A percentile compares a stretch with the other conserved stretches of the same genome.
Evolutionary conservation across 2,113 vertebrate species (phyloP).

Genomic region (Amphilophus citrinellus): DNA sequence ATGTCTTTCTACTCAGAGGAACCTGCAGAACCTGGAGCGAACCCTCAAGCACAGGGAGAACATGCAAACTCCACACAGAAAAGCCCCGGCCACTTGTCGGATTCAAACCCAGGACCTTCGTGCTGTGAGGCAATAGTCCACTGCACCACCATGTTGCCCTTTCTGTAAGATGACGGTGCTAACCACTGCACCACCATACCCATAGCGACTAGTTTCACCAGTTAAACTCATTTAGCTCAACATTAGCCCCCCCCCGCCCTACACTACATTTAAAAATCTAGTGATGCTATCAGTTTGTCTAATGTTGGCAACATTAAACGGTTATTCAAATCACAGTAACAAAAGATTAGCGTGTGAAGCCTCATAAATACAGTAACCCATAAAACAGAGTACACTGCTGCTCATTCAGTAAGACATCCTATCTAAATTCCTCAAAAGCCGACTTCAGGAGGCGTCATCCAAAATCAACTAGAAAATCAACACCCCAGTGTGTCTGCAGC

Average conservation of each 20-base stretch:
- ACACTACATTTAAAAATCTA: no score
- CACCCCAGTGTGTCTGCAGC: slow-evolving; percentile 10
- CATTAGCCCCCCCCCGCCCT: no score
- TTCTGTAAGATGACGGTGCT: no score
- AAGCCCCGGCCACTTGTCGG: fast-evolving
- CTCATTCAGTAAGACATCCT: slow-evolving; percentile 9
- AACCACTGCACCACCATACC: no score
- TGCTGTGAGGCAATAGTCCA: no score
- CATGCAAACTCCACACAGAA: not conserved
- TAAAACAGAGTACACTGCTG: not conserved
- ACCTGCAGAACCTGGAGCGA: not conserved
- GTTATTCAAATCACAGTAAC: no score
- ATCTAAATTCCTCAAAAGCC: slow-evolving; percentile 26
- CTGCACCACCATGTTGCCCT: no score
- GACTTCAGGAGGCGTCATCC: slow-evolving; percentile 9
- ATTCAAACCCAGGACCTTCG: not conserved
- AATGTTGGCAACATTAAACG: no score
- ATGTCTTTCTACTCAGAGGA: not conserved
- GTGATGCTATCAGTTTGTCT: no score
- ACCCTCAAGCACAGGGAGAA: not conserved
- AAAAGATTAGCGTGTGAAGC: not conserved
- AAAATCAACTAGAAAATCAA: slow-evolving; percentile 15
- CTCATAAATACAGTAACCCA: not conserved
- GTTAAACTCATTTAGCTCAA: no score
- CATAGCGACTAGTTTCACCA: fast-evolving